Base-by-base conservation (phyloP, 2,888 invertebrate species). In the Mesopsocus fuscifrons region DNA sequence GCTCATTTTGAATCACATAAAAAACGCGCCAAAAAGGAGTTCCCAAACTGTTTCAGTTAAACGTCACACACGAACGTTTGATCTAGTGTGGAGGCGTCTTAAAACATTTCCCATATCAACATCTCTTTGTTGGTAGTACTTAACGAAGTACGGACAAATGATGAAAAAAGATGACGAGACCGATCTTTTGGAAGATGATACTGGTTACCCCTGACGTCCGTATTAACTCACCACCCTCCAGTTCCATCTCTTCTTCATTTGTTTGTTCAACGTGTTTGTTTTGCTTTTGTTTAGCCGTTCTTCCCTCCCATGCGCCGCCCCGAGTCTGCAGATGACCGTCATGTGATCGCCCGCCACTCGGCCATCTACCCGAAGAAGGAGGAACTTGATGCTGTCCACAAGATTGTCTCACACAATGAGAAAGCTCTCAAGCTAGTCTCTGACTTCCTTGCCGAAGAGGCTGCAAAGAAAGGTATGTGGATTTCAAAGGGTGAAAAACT, bases 311-410 rank as follows among this genome's bases (percentile, higher is more conserved):
- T 74, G 38, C 72, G 91, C 17, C 74, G 88, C 41, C 81, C 84
- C 0, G 92, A 94, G 62, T 84, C 88, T n/a, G 78, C 80, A 15
- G 95, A 97, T 64, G 97, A 97, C 65, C 77, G 91, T 8, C 94
- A 95, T 65, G 88, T 95, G 45, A 75, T 89, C 60, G 80, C 85
- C 41, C 83, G 87, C 54, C 95, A 97, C 62, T 79, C 84, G 0
- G 82, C 82, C 49, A 89, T 98, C 53, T 94, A 92, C 67, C 95
- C 95, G 1, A 75, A 78, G 54, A 92, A 92, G 61, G 77, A 76
- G 52, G 88, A 94, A 65, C 64, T 88, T 49, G 78, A 81, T 59
- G 75, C 78, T 44, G 87, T 95, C 45, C 94, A 95, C 62, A 80
- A 83, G 54, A 82, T 85, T 50, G 92, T 95, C 11, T 82, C 84